Conservation (phyloP, 2,888 invertebrate species). For the Monopis laevigella region DNA sequence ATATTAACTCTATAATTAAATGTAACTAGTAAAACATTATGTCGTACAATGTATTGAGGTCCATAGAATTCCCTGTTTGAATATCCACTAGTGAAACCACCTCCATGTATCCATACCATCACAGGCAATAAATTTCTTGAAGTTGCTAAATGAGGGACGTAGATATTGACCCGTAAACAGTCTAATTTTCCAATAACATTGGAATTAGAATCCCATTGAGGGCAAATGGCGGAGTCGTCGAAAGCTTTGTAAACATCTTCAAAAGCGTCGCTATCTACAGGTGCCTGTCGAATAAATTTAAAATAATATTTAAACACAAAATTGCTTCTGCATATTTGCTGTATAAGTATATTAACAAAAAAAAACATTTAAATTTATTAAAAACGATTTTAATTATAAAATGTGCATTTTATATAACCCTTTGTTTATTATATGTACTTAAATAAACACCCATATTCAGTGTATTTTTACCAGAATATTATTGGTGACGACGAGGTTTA, state of each 20-base stretch:
- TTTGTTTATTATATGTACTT: too few relatives aligned
- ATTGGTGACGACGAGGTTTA: too few relatives aligned
- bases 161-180: constrained; percentile 34
- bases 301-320: background rate
- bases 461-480: too few relatives aligned
- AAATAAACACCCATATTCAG: too few relatives aligned
- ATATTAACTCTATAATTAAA: constrained; percentile 36
- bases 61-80: constrained; percentile 24
- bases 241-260: constrained; percentile 30
- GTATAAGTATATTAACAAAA: too few relatives aligned
- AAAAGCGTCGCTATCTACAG: constrained; percentile 17
- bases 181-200: constrained; percentile 27
- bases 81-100: constrained; percentile 27
- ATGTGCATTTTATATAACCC: too few relatives aligned
- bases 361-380: too few relatives aligned
- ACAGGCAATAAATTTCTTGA: constrained; percentile 30
- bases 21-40: constrained; percentile 35
- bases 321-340: too few relatives aligned
- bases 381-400: too few relatives aligned
- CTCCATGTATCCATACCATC: constrained; percentile 36
- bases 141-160: constrained; percentile 28
- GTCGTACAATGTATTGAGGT: constrained; percentile 31
- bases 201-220: constrained; percentile 28
- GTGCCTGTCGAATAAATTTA: background rate
- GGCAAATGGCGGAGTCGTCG: constrained; percentile 32